Evolutionary conservation across 1,140 invertebrate species (phyloP).

Genomic region (Diabrotica virgifera): DNA sequence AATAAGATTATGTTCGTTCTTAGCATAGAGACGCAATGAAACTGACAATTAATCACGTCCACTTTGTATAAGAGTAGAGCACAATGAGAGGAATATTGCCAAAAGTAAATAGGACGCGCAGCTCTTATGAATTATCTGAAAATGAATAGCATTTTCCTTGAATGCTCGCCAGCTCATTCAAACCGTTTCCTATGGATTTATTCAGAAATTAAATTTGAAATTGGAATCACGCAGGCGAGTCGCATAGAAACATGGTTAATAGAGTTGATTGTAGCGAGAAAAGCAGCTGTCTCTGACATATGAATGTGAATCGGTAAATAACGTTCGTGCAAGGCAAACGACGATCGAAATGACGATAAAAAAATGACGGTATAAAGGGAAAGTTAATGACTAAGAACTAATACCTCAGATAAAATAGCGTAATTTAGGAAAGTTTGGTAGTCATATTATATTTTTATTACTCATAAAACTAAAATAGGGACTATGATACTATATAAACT

Average conservation of each 20-base stretch:
- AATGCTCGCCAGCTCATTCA: constrained; percentile 1
- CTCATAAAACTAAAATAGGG: no score
- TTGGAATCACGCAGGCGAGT: neutral
- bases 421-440: no score
- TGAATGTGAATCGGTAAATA: constrained; percentile 2
- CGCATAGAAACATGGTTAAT: neutral
- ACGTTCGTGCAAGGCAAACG: neutral
- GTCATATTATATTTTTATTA: no score
- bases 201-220: constrained; percentile 3
- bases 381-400: neutral
- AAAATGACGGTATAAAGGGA: neutral
- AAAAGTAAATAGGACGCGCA: constrained; percentile 2
- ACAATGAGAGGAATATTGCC: neutral
- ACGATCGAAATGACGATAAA: neutral
- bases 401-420: no score
- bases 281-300: neutral
- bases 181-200: constrained; percentile 2
- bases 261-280: neutral
- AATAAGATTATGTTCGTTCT: neutral
- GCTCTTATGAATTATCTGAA: neutral
- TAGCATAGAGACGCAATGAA: neutral
- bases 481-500: no score
- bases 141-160: constrained; percentile 2
- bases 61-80: neutral
- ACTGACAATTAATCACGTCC: neutral